A percentile compares a stretch with the other conserved stretches of the same genome.
phyloP scores from a whole-genome alignment of 2,888 invertebrate genomes.

The Sinhomidia bicolor region DNA sequence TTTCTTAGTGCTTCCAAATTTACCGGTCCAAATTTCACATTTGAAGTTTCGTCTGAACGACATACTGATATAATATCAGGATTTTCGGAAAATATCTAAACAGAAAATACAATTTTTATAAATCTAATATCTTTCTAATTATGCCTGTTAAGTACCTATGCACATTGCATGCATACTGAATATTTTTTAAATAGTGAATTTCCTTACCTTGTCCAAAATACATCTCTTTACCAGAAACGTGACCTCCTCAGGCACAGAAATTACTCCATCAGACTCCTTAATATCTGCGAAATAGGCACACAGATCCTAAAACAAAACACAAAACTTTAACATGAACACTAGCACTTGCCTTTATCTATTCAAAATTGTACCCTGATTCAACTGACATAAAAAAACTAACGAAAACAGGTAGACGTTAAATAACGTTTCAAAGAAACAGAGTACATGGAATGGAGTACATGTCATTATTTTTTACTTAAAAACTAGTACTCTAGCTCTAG shows the following conservation, averaged over 20 bases:
- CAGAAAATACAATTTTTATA: no score
- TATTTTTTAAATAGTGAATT: no score
- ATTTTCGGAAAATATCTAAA: conserved; percentile 76
- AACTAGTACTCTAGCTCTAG: no score
- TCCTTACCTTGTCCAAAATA: conserved; percentile 74
- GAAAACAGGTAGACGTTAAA: no score
- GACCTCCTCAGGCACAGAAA: conserved; percentile 48
- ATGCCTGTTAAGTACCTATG: no score
- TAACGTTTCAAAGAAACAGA: no score
- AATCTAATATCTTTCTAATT: no score
- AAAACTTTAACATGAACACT: neutral
- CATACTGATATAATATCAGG: conserved; percentile 62
- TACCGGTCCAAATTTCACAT: conserved; percentile 49
- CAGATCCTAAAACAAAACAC: conserved; percentile 56
- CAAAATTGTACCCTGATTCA: no score
- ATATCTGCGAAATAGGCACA: conserved; percentile 70
- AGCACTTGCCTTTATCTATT: neutral
- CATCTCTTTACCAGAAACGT: conserved; percentile 61
- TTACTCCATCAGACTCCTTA: conserved; percentile 36
- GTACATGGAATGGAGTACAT: no score
- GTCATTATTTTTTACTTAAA: no score
- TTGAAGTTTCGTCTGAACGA: conserved; percentile 52
- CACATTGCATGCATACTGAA: no score
- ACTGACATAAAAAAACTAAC: no score
- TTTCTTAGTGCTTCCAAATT: conserved; percentile 67